Conservation (phyloP, 1,140 invertebrate genomes). For the Gonatopus flavifemur region DNA sequence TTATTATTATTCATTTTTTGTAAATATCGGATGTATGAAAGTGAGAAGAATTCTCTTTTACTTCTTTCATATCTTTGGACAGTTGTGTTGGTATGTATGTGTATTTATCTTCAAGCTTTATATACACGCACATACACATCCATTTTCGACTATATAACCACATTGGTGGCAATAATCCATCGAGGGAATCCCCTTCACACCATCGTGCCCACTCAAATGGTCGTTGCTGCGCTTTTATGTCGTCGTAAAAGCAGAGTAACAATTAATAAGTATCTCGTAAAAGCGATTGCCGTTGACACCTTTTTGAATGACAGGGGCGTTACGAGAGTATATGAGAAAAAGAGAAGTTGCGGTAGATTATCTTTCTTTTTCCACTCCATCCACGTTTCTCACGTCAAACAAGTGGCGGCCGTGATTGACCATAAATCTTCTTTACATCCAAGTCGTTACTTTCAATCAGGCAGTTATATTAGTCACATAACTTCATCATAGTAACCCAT, state of each 20-base stretch:
- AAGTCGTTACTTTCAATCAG: conserved; percentile 54
- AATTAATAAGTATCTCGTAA: conserved; percentile 62
- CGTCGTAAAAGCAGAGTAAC: conserved; percentile 57
- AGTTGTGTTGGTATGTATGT: no score
- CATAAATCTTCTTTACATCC: conserved; percentile 54
- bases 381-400: conserved; percentile 14
- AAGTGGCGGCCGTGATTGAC: conserved; percentile 45
- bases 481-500: no score
- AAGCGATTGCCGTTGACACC: conserved; percentile 59
- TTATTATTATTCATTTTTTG: no score
- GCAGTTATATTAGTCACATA: no score
- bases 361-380: neutral
- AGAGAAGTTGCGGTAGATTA: neutral
- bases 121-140: neutral
- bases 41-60: conserved; percentile 54
- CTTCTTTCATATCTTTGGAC: no score
- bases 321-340: conserved; percentile 19
- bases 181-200: conserved; percentile 36
- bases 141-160: conserved; percentile 15
- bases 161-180: conserved; percentile 47
- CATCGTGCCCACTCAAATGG: conserved; percentile 45
- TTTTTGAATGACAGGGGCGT: conserved; percentile 56
- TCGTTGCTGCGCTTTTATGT: conserved; percentile 56
- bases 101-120: no score
- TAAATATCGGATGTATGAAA: no score